Conservation (phyloP, 1,140 invertebrate species). For the Drosophila obscura region DNA sequence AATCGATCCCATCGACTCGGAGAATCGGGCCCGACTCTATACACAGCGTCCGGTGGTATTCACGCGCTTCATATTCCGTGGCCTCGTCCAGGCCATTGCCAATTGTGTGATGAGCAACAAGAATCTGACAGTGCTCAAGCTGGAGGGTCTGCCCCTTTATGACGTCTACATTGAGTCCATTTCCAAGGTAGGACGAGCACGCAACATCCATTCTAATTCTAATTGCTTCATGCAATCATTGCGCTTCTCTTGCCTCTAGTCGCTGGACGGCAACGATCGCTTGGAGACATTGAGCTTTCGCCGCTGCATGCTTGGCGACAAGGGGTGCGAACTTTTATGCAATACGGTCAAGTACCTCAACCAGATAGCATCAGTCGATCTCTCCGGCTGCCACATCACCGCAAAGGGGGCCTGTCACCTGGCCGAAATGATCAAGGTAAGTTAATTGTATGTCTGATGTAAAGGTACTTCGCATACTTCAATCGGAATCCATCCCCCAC, state of each 20-base stretch:
- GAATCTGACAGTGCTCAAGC: conserved; percentile 85
- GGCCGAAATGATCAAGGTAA: conserved; percentile 85
- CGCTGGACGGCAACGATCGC: conserved; percentile 84
- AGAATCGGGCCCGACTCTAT: conserved; percentile 84
- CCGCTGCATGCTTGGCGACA: conserved; percentile 86
- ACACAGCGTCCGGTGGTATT: conserved; percentile 84
- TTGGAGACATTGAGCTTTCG: conserved; percentile 86
- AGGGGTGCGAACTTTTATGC: conserved; percentile 86
- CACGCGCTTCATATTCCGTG: conserved; percentile 85
- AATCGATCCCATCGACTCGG: conserved; percentile 84
- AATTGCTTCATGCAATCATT: not conserved
- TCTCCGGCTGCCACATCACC: conserved; percentile 86
- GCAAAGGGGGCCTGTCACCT: conserved; percentile 84
- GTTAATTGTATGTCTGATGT: not conserved
- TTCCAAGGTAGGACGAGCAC: conserved; percentile 62
- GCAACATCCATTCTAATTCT: too few species aligned
- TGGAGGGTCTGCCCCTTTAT: conserved; percentile 87
- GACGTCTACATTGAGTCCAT: conserved; percentile 85
- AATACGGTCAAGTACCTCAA: conserved; percentile 85
- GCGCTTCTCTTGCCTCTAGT: conserved; percentile 55
- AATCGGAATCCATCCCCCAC: not conserved
- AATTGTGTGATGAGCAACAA: conserved; percentile 85
- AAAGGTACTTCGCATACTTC: too few species aligned
- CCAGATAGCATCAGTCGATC: conserved; percentile 85
- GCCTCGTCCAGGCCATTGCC: conserved; percentile 85